These are phyloP conservation scores for Stomorhina lunata DNA, from an alignment of 2,888 invertebrate genomes.

Conservation along the genomic window DNA sequence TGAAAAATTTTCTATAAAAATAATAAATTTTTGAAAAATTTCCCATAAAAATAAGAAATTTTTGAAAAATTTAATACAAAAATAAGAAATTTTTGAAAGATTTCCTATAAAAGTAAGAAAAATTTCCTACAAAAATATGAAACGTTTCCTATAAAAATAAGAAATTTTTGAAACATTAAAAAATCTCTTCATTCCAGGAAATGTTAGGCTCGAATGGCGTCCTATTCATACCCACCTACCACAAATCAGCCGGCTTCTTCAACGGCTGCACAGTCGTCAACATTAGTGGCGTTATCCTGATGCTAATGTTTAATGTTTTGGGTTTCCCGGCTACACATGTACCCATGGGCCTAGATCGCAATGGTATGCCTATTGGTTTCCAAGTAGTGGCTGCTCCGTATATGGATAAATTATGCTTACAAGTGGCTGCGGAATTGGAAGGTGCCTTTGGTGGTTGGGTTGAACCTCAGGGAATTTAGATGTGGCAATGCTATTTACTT, in stretches of 20 bases:
- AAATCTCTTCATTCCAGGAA: constrained; percentile 65
- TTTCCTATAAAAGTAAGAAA: no score
- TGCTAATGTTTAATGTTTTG: constrained; percentile 80
- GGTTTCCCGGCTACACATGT: constrained; percentile 88
- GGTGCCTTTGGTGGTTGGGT: constrained; percentile 91
- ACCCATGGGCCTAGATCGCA: constrained; percentile 83
- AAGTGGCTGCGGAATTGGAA: constrained; percentile 90
- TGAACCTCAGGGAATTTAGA: constrained; percentile 79
- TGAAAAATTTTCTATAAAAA: no score
- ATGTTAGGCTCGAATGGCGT: constrained; percentile 86
- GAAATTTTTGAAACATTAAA: no score
- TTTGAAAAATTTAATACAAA: no score
- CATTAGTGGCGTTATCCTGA: constrained; percentile 70
- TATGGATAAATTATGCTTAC: constrained; percentile 90
- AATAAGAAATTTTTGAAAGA: no score
- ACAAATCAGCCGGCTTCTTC: constrained; percentile 85
- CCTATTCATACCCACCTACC: constrained; percentile 87
- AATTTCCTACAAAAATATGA: no score
- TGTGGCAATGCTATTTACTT: background rate
- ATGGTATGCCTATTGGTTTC: constrained; percentile 87
- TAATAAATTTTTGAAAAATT: no score
- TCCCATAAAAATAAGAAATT: no score
- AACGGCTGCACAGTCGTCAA: constrained; percentile 82
- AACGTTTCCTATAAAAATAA: no score
- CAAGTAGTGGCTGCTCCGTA: constrained; percentile 89